Base-by-base conservation (phyloP, 2,888 invertebrate species). In the Bombylius major region DNA sequence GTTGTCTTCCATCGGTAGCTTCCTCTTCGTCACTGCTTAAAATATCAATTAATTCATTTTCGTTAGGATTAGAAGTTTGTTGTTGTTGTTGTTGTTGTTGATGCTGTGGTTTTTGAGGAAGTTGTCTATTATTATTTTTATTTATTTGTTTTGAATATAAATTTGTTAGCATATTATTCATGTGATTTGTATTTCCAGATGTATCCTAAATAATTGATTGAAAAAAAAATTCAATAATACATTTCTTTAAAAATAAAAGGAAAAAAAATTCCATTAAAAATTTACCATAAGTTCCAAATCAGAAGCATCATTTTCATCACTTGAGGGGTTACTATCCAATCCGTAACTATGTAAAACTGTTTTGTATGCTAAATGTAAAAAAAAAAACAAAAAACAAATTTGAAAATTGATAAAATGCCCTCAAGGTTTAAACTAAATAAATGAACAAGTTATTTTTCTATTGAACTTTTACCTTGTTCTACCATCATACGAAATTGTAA, bases 401-500 rank as follows among this genome's bases (percentile, higher is more conserved):
- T 23, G 2, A 23, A 23, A 23, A 23, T 23, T 23, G 39, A 36
- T 23, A 23, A 2, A 23, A 23, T 23, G 23, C 23, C 23, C 34
- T 34, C 13, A 13, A 34, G 23, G 23, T 23, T 23, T 23, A 23
- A n/a, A 45, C n/a, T 13, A 39, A 39, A 39, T 39, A 7, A 39
- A 39, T 9, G 4, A 39, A 7, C 7, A 39, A 39, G 11, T 23
- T 23, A 23, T 23, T 23, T 23, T 23, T 23, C 23, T 23, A 23
- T n/a, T 2, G 14, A 34, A 50, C 33, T 59, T 62, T 58, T 66
- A 77, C 76, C 77, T 67, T 78, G 81, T 67, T 85, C 84, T n/a
- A 91, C 89, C 69, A 85, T 76, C 56, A 81, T 79, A 67, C 84
- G 80, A 70, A 94, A 91, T n/a, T 86, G 86, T 56, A 78, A 81